Conservation (phyloP, 1,140 invertebrate species). For the Camponotus vicinus region DNA sequence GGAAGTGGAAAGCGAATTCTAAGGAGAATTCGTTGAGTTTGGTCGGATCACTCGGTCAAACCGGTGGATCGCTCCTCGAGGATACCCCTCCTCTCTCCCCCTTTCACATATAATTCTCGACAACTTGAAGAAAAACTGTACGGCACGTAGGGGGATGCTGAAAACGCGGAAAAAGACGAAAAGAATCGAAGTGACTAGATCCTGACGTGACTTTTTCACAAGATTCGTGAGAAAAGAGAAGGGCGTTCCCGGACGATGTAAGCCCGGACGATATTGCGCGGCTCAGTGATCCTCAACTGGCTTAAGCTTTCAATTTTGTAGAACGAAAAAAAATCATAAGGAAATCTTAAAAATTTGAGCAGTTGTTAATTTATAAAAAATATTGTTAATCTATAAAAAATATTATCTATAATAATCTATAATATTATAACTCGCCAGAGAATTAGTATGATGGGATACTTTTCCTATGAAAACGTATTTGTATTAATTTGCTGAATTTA, state of each 20-base stretch:
- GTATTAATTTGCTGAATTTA: background rate
- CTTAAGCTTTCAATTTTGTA: background rate
- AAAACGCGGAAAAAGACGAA: background rate
- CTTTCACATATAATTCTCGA: background rate
- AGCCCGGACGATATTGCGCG: constrained; percentile 11
- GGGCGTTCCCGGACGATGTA: constrained; percentile 23
- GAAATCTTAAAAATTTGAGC: background rate
- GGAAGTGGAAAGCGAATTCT: constrained; percentile 28
- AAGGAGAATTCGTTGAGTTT: background rate
- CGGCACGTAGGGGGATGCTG: constrained; percentile 32
- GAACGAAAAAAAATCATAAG: background rate
- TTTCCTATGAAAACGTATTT: too few species aligned
- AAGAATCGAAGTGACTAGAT: constrained; percentile 43
- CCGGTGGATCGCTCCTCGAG: constrained; percentile 7
- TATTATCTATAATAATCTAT: background rate
- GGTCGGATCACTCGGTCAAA: background rate
- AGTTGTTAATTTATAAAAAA: too few species aligned
- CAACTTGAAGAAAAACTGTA: constrained; percentile 25
- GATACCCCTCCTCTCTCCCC: too few species aligned
- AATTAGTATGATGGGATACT: background rate
- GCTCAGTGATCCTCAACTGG: background rate
- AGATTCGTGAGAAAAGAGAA: constrained; percentile 40
- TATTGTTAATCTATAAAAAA: too few species aligned
- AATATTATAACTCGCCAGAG: background rate
- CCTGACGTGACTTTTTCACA: constrained; percentile 48